Conservation (phyloP, 2,888 invertebrate species). For the Drosophila flavopinicola region DNA sequence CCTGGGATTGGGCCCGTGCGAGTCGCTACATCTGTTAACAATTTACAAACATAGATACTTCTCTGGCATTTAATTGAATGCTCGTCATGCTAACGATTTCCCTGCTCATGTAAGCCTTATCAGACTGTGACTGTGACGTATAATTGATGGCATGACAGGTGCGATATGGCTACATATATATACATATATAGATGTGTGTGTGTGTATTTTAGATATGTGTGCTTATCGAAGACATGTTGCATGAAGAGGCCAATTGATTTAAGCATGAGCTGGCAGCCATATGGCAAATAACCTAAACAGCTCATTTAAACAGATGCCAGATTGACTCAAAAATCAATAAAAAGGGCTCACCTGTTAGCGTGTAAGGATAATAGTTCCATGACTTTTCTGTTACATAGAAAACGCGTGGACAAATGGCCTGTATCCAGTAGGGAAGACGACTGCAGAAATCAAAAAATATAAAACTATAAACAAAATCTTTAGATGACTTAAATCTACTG, state of each 20-base stretch:
- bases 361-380: constrained; percentile 97
- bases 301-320: background rate
- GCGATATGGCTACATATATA: constrained; percentile 11
- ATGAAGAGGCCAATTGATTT: constrained; percentile 10
- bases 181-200: background rate
- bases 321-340: background rate
- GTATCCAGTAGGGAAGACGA: constrained; percentile 95
- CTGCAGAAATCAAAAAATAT: constrained; percentile 81
- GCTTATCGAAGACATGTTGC: constrained; percentile 43
- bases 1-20: constrained; percentile 32
- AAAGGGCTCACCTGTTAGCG: constrained; percentile 89
- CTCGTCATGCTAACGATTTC: background rate
- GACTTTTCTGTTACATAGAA: constrained; percentile 97
- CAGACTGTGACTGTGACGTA: constrained; percentile 48
- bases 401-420: constrained; percentile 93
- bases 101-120: constrained; percentile 12
- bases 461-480: background rate
- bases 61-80: constrained; percentile 12
- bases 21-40: constrained; percentile 45
- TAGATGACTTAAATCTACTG: background rate
- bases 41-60: constrained; percentile 16
- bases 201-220: constrained; percentile 3
- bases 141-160: constrained; percentile 39
- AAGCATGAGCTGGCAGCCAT: constrained; percentile 27
- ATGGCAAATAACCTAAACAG: constrained; percentile 40